phyloP scores from a whole-genome alignment of 1,140 invertebrate genomes.

The Hylyphantes graminicola region DNA sequence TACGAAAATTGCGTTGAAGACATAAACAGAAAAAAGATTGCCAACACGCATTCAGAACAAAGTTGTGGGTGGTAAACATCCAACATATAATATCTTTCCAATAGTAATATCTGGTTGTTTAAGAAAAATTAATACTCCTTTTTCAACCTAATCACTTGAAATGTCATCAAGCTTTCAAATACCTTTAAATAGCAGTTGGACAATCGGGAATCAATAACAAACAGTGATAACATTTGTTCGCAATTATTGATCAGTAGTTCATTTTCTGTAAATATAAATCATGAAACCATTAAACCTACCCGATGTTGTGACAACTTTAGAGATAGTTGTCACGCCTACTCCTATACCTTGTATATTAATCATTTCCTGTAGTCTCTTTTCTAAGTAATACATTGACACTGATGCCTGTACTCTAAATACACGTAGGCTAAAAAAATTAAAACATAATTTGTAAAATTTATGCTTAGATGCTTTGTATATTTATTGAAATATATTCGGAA shows the following conservation, averaged over 20 bases:
- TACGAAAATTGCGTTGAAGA: too few relatives aligned
- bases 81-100: conserved; percentile 12
- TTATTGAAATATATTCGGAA: too few relatives aligned
- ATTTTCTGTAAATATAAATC: conserved; percentile 31
- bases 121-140: conserved; percentile 36
- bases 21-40: too few relatives aligned
- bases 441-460: too few relatives aligned
- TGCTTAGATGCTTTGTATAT: too few relatives aligned
- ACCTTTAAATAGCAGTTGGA: conserved; percentile 25
- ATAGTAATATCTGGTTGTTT: conserved; percentile 20
- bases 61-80: conserved; percentile 22
- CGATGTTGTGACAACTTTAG: background rate
- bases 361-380: background rate
- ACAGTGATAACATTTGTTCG: conserved; percentile 29
- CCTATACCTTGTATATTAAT: conserved; percentile 10
- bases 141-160: conserved; percentile 9
- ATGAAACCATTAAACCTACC: conserved; percentile 14
- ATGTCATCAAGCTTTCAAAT: conserved; percentile 26
- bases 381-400: background rate
- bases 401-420: too few relatives aligned
- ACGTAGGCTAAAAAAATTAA: too few relatives aligned
- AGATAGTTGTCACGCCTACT: conserved; percentile 22
- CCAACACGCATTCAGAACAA: background rate
- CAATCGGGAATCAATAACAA: conserved; percentile 38
- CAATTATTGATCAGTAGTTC: conserved; percentile 16